Percentiles rank a stretch among this genome's conserved stretches.
These are phyloP conservation scores for Propithecus deckenii DNA, from an alignment of 2,797 vertebrate species.

Conservation along the genomic window DNA sequence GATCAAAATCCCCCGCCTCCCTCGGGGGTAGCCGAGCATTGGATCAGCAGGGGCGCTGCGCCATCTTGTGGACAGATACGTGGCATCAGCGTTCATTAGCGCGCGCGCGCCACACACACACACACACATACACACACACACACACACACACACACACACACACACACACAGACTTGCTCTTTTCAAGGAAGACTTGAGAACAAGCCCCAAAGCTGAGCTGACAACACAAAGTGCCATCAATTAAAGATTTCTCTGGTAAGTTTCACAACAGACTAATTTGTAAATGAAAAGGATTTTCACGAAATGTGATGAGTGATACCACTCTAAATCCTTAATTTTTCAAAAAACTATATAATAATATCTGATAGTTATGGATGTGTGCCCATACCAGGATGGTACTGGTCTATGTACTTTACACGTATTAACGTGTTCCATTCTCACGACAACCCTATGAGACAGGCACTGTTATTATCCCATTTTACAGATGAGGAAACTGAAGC, in stretches of 20 bases:
- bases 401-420: not conserved
- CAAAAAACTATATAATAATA: not conserved
- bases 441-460: not conserved
- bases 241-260: not conserved
- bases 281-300: not conserved
- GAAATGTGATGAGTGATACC: not conserved
- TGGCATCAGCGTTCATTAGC: not conserved
- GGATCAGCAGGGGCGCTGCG: not conserved
- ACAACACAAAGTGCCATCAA: not conserved
- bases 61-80: constrained; percentile 57
- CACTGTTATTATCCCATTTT: not conserved
- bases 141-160: not conserved
- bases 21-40: rapidly evolving
- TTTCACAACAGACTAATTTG: constrained; percentile 5
- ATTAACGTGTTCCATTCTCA: not conserved
- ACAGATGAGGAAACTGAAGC: not conserved
- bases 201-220: not conserved
- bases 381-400: not conserved
- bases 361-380: not conserved
- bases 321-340: not conserved
- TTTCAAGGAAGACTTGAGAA: constrained; percentile 26
- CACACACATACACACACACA: not conserved
- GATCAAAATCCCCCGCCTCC: not conserved
- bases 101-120: not conserved
- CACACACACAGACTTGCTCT: not conserved